phyloP scores from a whole-genome alignment of 2,113 vertebrate genomes.

The Chauna torquata region DNA sequence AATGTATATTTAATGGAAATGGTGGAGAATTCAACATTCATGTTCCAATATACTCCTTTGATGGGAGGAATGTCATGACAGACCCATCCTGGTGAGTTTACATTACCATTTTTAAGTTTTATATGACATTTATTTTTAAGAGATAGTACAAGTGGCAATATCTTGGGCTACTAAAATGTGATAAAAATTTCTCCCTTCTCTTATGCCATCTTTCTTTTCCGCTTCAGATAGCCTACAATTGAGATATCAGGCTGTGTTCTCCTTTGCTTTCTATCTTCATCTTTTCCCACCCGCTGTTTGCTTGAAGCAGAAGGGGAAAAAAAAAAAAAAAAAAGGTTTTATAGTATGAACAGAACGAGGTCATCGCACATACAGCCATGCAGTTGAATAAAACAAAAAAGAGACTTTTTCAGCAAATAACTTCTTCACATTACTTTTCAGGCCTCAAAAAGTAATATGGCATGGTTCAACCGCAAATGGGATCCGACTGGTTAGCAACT shows the following conservation, averaged over 20 bases:
- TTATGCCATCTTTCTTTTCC: neutral
- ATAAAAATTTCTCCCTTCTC: neutral
- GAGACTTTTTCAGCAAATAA: conserved; percentile 24
- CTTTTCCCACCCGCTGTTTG: neutral
- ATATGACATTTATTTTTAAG: neutral
- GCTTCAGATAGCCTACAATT: neutral
- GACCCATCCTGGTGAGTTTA: conserved; percentile 90
- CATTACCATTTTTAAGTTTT: neutral
- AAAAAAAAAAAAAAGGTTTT: neutral
- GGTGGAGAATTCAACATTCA: conserved; percentile 80
- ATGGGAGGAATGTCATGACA: conserved; percentile 89
- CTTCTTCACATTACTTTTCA: conserved; percentile 57
- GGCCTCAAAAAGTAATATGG: conserved; percentile 93
- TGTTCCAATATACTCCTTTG: conserved; percentile 93
- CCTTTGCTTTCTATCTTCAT: neutral
- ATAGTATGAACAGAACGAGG: neutral
- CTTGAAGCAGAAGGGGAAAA: neutral
- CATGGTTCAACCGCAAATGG: conserved; percentile 88
- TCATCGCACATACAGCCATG: neutral
- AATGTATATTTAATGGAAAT: conserved; percentile 85
- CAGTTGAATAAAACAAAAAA: neutral
- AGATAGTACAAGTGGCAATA: neutral
- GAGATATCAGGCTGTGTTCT: neutral
- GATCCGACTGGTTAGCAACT: conserved; percentile 81
- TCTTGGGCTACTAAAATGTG: neutral